A percentile compares a stretch with the other conserved stretches of the same genome.
These are phyloP conservation scores for Netelia virgata DNA, from an alignment of 2,888 invertebrate species.

Conservation along the genomic window DNA sequence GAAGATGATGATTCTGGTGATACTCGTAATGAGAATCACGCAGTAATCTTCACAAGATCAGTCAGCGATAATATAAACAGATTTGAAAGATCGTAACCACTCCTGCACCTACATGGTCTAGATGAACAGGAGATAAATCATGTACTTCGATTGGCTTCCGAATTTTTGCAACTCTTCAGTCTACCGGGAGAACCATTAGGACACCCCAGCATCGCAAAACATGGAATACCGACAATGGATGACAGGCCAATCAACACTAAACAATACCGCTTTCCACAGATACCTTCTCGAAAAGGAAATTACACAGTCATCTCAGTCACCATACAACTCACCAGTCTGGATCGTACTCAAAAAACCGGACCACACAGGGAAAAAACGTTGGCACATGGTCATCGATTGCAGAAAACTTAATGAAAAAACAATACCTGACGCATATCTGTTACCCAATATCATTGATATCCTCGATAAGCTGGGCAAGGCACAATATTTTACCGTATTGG, in stretches of 20 bases:
- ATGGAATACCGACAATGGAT: conserved; percentile 32
- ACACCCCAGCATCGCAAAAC: conserved; percentile 13
- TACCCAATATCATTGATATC: conserved; percentile 76
- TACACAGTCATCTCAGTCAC: conserved; percentile 33
- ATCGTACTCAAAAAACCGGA: conserved; percentile 41
- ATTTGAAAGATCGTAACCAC: conserved; percentile 20
- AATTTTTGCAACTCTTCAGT: conserved; percentile 11
- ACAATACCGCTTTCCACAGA: conserved; percentile 42
- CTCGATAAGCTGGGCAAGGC: conserved; percentile 72
- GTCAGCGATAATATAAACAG: not conserved
- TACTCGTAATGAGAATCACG: not conserved
- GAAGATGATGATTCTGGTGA: not conserved
- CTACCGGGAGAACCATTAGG: conserved; percentile 39
- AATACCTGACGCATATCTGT: conserved; percentile 74
- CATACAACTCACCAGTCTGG: conserved; percentile 43
- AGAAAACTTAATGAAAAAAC: conserved; percentile 75
- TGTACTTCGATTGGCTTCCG: conserved; percentile 9
- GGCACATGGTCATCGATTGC: conserved; percentile 74
- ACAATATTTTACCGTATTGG: conserved; percentile 64
- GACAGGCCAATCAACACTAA: conserved; percentile 46
- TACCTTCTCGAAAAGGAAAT: conserved; percentile 18
- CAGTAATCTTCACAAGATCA: not conserved
- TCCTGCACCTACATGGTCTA: conserved; percentile 28
- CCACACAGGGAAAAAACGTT: conserved; percentile 25
- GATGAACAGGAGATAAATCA: conserved; percentile 38